phyloP scores from a whole-genome alignment of 35 echinoderm and acorn worm genomes.

The Ophiothrix spiculata region DNA sequence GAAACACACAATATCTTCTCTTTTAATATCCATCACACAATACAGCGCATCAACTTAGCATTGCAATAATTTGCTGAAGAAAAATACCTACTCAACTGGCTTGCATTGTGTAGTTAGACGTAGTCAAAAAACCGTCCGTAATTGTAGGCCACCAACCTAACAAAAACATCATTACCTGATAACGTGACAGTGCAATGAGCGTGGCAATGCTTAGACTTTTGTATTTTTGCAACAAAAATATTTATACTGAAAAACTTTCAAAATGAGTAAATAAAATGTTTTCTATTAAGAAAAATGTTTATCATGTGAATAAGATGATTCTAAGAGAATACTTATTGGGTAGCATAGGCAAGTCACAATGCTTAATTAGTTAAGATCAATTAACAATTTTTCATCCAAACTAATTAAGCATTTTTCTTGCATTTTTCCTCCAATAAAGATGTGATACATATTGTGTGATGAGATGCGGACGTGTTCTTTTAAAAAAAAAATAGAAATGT shows the following conservation, averaged over 20 bases:
- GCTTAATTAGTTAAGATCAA: neutral
- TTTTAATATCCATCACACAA: neutral
- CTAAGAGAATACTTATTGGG: neutral
- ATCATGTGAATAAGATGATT: neutral
- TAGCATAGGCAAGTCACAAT: neutral
- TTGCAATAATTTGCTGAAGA: neutral
- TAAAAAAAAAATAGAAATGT: neutral
- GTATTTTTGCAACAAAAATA: neutral
- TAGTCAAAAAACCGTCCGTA: neutral
- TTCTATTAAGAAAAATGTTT: conserved; percentile 1
- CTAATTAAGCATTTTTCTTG: too few relatives aligned
- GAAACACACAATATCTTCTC: too few relatives aligned
- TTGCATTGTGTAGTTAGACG: neutral
- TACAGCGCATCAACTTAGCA: neutral
- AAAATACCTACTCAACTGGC: neutral
- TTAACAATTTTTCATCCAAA: too few relatives aligned
- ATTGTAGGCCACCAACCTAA: neutral
- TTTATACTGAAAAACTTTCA: neutral
- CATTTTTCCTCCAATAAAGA: neutral
- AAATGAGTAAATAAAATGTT: neutral
- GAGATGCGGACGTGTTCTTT: neutral
- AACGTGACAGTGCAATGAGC: neutral
- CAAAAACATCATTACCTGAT: neutral
- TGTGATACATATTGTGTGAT: conserved; percentile 5
- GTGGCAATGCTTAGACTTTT: neutral